Conservation (phyloP, 2,888 invertebrate species). For the Hofmannophila pseudospretella region DNA sequence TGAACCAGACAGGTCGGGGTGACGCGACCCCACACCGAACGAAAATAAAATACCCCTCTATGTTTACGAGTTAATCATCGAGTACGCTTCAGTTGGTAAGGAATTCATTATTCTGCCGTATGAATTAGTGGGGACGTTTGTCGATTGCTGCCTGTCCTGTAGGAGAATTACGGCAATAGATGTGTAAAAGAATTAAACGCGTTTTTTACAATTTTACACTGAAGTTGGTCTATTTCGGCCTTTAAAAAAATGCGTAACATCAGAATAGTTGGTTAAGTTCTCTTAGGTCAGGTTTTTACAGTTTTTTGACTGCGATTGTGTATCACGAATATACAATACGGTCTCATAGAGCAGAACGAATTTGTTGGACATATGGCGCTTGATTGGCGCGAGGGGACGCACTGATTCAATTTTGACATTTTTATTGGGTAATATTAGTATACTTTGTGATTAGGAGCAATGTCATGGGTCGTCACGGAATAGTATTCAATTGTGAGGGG, state of each 20-base stretch:
- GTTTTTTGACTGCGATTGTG: no score
- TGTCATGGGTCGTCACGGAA: slow-evolving; percentile 37
- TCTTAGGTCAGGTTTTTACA: no score
- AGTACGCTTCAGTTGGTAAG: slow-evolving; percentile 35
- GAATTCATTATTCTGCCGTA: slow-evolving; percentile 40
- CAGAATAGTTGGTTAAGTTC: no score
- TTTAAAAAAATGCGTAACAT: no score
- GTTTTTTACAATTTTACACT: neutral
- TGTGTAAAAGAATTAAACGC: no score
- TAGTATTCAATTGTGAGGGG: slow-evolving; percentile 40
- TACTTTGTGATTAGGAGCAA: slow-evolving; percentile 54
- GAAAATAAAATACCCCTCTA: slow-evolving; percentile 51
- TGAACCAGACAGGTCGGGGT: slow-evolving; percentile 40
- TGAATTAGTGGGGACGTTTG: slow-evolving; percentile 18
- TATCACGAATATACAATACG: no score
- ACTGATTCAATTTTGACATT: slow-evolving; percentile 65
- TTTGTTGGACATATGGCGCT: slow-evolving; percentile 33
- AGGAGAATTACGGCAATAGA: no score
- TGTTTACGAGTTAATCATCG: slow-evolving; percentile 63
- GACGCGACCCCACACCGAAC: slow-evolving; percentile 45
- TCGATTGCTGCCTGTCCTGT: neutral
- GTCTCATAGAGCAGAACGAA: slow-evolving; percentile 3
- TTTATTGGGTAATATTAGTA: slow-evolving; percentile 70
- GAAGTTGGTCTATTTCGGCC: neutral
- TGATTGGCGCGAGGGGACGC: slow-evolving; percentile 53